Base-by-base conservation (phyloP, 2,113 vertebrate genomes). In the Cricetomys ansorgei region DNA sequence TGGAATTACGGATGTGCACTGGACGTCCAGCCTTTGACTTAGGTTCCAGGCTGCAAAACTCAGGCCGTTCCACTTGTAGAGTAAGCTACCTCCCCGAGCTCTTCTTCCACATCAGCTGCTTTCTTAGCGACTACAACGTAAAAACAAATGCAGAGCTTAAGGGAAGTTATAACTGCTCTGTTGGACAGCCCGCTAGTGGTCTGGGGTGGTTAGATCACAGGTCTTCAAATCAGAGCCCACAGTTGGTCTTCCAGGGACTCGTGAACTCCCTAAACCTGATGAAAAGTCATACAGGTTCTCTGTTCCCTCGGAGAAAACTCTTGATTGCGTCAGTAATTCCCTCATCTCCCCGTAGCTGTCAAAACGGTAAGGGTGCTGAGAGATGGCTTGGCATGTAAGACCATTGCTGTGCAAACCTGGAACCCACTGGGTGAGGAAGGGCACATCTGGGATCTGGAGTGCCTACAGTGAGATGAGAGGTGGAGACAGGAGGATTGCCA, bases 221-320 rank as follows among this genome's bases (percentile, higher is more conserved):
- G 75, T 85, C n/a, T 93, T 93, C 73, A 89, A 80, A 29, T 67
- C 91, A 19, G n/a, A 79, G 81, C 70, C n/a, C 84, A 94, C 40
- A 77, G 72, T 7, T 83, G 48, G 59, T 65, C 75, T 89, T 72
- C 16, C n/a, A 25, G 64, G 90, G 45, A 89, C 77, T 88, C 55
- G 88, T 67, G 69, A 92, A 89, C 64, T 89, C 19, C 55, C 29
- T 62, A 93, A 94, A 84, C 93, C 37, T 64, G 65, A 16, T 55
- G 48, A 59, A 96, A 95, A 88, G 25, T 43, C 92, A 64, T 27
- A 48, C 0, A 1, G 75, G 73, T 65, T 96, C 97, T 93, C 77
- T 87, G 85, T 95, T 81, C 21, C 27, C 8, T 64, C 89, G 80
- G 85, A 64, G 48, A 76, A 72, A 17, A 77, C 40, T 43, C 64